These are phyloP conservation scores for Drosophila nasuta DNA, from an alignment of 1,140 invertebrate genomes.

Conservation along the genomic window DNA sequence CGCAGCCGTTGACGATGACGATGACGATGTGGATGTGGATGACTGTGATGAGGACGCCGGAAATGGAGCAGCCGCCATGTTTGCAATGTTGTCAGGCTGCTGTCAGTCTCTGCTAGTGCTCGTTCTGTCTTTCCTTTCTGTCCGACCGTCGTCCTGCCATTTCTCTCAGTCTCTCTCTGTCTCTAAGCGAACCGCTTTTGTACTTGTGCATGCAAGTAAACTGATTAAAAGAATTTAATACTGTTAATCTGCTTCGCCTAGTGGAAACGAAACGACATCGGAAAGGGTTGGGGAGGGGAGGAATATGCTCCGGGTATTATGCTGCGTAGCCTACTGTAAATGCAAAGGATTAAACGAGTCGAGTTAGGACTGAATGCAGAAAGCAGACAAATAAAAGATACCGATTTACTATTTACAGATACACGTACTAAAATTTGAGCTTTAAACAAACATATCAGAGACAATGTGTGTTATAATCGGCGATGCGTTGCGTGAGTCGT, in stretches of 20 bases:
- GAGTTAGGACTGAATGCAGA: neutral
- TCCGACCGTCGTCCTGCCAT: neutral
- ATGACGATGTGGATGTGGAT: constrained; percentile 3
- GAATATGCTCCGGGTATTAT: constrained; percentile 5
- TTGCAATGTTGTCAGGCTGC: constrained; percentile 62
- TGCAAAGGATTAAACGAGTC: constrained; percentile 8
- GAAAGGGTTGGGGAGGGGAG: neutral
- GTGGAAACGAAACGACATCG: constrained; percentile 56
- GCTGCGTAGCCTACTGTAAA: constrained; percentile 6
- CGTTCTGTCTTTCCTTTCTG: constrained; percentile 5
- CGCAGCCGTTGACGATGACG: constrained; percentile 17
- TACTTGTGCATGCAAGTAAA: constrained; percentile 76
- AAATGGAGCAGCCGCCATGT: constrained; percentile 79
- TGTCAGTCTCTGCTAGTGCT: constrained; percentile 12
- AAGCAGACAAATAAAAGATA: constrained; percentile 30
- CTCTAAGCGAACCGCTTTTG: constrained; percentile 57
- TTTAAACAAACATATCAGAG: neutral
- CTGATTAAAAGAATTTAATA: constrained; percentile 83
- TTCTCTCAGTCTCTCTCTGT: constrained; percentile 17
- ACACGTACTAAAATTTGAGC: neutral
- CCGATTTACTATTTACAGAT: constrained; percentile 1
- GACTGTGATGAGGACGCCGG: constrained; percentile 48
- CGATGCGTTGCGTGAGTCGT: neutral
- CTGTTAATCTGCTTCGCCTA: constrained; percentile 80
- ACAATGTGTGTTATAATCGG: neutral